A percentile compares a stretch with the other conserved stretches of the same genome.
phyloP scores from a whole-genome alignment of 1,140 invertebrate species.

The Conus betulinus region DNA sequence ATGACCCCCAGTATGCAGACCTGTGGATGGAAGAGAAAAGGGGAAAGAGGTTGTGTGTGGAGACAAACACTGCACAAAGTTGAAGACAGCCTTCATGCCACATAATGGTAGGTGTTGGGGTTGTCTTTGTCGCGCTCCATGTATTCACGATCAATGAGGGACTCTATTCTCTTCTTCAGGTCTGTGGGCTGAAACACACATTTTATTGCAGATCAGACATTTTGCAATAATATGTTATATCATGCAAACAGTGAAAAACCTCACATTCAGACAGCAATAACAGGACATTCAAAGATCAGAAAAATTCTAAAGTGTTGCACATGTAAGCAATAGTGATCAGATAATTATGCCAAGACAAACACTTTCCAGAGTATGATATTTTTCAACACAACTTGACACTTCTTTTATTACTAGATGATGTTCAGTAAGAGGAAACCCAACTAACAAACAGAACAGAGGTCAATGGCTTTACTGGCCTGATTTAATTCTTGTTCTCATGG shows the following conservation, averaged over 20 bases:
- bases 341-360: too few species aligned
- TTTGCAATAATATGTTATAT: not conserved
- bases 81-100: slow-evolving; percentile 82
- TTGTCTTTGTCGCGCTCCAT: slow-evolving; percentile 99
- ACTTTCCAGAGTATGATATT: too few species aligned
- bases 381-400: too few species aligned
- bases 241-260: too few species aligned
- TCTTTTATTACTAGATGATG: too few species aligned
- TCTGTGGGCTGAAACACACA: slow-evolving; percentile 79
- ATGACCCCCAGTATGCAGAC: not conserved
- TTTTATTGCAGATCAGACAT: slow-evolving; percentile 32
- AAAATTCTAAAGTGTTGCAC: not conserved
- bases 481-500: too few species aligned
- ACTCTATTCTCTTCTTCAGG: slow-evolving; percentile 98
- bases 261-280: not conserved
- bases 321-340: too few species aligned
- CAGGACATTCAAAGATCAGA: not conserved
- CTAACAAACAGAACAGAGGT: too few species aligned
- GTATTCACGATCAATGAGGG: slow-evolving; percentile 98
- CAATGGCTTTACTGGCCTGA: too few species aligned
- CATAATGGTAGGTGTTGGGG: slow-evolving; percentile 98
- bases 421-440: too few species aligned
- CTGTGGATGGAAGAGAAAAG: not conserved
- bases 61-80: not conserved
- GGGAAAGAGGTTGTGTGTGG: not conserved